Evolutionary conservation across 2,797 vertebrate species (phyloP), one percentile per base, ranked within the genome.

Genomic region (Oryzias sinensis): DNA sequence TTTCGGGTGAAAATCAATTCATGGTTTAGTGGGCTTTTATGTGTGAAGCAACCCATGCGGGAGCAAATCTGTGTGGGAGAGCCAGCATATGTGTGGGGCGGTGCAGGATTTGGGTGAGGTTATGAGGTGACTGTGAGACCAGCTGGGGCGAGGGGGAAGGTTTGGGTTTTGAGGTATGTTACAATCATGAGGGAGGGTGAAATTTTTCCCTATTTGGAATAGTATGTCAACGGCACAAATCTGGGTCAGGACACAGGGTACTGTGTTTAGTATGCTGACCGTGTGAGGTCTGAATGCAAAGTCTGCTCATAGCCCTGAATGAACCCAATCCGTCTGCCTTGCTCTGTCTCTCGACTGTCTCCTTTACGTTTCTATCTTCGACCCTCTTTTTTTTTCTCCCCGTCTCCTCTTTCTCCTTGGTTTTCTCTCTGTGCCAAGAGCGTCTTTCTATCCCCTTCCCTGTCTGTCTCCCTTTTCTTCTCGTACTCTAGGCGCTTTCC

Each of bases 221-320:
- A 87, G 82, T 89, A 79, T 90, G 87, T 89, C 81, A 84, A 67
- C 65, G 72, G 81, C 77, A 80, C 86, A 82, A 88, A 91, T 91
- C 80, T 92, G 88, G 89, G 90, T 92, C 89, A 91, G 87, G 78
- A 85, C 74, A 66, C 66, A 62, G 78, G 78, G 77, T 66, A 72
- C 67, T 54, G 80, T 86, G 81, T 82, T 93, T 91, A 89, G 84
- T 89, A 91, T 91, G 86, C 89, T 68, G 76, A 68, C 87, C 62
- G 53, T 86, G 87, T 85, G 80, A 84, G 85, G 71, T 80, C 86
- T 87, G 86, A 83, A 82, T 79, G 84, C 60, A 8, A 51, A 84
- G 83, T 81, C 76, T 69, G 72, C 77, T 83, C 80, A 61, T 85
- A 80, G 81, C 87, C 87, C 75, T 33, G 73, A 77, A 86, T 91